Percentiles rank a stretch among this genome's conserved stretches.
These are phyloP conservation scores for Phenganax subtilis DNA, from an alignment of 92 coral and sea anemone genomes.

Conservation along the genomic window DNA sequence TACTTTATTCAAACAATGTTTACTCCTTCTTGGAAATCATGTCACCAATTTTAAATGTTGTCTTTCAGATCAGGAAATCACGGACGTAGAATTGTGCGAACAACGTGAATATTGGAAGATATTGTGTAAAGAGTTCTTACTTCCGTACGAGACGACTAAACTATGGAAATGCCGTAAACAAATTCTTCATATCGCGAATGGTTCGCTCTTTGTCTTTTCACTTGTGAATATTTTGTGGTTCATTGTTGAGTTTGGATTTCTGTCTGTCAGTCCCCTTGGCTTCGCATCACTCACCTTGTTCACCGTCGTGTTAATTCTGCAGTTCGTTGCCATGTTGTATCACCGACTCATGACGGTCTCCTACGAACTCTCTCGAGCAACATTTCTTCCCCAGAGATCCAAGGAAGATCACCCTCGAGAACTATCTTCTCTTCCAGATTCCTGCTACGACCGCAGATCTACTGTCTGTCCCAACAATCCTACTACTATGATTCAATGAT, in stretches of 20 bases:
- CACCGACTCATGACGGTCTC: conserved; percentile 60
- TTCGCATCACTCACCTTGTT: conserved; percentile 56
- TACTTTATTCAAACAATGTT: not conserved
- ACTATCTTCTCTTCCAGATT: conserved; percentile 12
- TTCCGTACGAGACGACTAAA: conserved; percentile 43
- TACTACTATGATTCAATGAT: not conserved
- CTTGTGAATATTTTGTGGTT: conserved; percentile 63
- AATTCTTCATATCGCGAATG: conserved; percentile 44
- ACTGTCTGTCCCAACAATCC: not conserved
- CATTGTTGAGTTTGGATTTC: conserved; percentile 54
- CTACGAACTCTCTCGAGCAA: conserved; percentile 59
- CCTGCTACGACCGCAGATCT: not conserved
- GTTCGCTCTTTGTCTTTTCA: conserved; percentile 49
- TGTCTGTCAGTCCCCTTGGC: conserved; percentile 44
- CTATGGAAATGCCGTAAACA: conserved; percentile 43
- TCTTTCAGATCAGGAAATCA: conserved; percentile 42
- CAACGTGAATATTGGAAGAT: conserved; percentile 52
- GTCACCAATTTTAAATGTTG: not conserved
- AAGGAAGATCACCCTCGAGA: conserved; percentile 5
- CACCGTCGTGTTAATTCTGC: conserved; percentile 48
- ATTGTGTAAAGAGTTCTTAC: conserved; percentile 53
- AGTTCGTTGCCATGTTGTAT: conserved; percentile 57
- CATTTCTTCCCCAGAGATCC: conserved; percentile 19
- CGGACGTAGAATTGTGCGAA: conserved; percentile 54
- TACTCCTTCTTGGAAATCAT: not conserved